Evolutionary conservation across 2,888 invertebrate species (phyloP), one percentile per base, ranked within the genome.

Genomic region (Cryptops parisi): DNA sequence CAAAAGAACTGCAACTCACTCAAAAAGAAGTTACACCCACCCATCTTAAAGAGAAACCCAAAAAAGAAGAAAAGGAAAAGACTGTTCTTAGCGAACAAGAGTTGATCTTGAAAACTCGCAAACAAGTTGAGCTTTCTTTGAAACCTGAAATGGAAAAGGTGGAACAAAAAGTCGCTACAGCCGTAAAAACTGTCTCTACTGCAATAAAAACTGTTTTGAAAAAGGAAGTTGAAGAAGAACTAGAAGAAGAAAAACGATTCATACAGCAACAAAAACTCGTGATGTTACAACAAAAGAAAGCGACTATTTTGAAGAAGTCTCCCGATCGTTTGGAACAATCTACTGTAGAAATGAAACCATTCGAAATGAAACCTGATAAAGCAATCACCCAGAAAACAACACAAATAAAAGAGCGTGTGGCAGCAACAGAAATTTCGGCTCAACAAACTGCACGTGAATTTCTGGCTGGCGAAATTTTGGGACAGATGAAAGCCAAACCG

Each of bases 371-470:
- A 19, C 59, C 59, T 3, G 40, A 22, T 15, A 49, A 53, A 24
- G 39, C n/a, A 38, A 38, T 38, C 9, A n/a, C 38, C 9, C 33
- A 52, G 3, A 21, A 54, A 4, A 53, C n/a, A n/a, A n/a, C n/a
- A n/a, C n/a, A n/a, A n/a, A n/a, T 58, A 3, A 49, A 47, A 6
- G 55, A 58, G 25, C 55, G 56, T 22, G 47, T 60, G 5, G 54
- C 56, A 21, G 46, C 58, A 17, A 53, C 58, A 2, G 59, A 60
- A 57, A 22, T 59, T 17, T 17, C n/a, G 17, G 56, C 57, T 12
- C 5, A 54, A 12, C 12, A 43, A 22, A n/a, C 47, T 5, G 15
- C 33, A 6, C 6, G 24, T 12, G 47, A 47, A 19, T 26, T 5
- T 21, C 40, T 49, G 21, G 51, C 26, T 6, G 19, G 33, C 26